Evolutionary conservation across 2,888 invertebrate genomes (phyloP).

Genomic region (Blastobasis lacticolella): DNA sequence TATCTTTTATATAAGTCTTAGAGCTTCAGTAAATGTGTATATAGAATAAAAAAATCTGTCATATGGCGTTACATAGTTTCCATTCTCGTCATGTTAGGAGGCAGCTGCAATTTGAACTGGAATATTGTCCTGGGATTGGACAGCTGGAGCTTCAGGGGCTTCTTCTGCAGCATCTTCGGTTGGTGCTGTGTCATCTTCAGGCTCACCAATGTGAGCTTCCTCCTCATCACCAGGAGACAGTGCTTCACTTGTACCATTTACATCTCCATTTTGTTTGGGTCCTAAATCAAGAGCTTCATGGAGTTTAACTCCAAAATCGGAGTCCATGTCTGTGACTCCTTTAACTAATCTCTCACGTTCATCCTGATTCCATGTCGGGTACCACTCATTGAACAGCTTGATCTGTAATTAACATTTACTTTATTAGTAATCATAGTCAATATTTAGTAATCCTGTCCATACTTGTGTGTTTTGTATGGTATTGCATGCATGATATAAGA

Average conservation of each 20-base stretch:
- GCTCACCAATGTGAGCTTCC: conserved; percentile 19
- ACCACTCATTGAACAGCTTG: conserved; percentile 90
- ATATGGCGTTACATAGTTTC: conserved; percentile 11
- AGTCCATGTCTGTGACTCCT: conserved; percentile 81
- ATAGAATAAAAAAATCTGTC: conserved; percentile 9
- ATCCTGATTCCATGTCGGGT: conserved; percentile 82
- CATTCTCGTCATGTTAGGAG: conserved; percentile 33
- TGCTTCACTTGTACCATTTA: conserved; percentile 43
- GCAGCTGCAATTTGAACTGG: conserved; percentile 59
- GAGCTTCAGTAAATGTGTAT: conserved; percentile 10
- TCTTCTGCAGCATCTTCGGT: conserved; percentile 19
- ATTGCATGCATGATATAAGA: no score
- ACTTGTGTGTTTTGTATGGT: no score
- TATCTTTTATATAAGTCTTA: conserved; percentile 6
- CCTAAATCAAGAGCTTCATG: conserved; percentile 59
- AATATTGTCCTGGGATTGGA: conserved; percentile 37
- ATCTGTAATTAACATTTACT: conserved; percentile 56
- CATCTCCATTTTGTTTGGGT: conserved; percentile 51
- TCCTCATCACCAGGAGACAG: conserved; percentile 29
- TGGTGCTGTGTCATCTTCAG: conserved; percentile 4
- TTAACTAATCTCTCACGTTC: conserved; percentile 81
- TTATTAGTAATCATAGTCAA: no score
- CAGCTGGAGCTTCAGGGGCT: conserved; percentile 14
- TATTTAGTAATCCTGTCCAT: no score
- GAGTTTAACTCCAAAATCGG: conserved; percentile 82